A percentile compares a stretch with the other conserved stretches of the same genome.
phyloP scores from a whole-genome alignment of 1,140 invertebrate genomes.

The Plectrocnemia conspersa region DNA sequence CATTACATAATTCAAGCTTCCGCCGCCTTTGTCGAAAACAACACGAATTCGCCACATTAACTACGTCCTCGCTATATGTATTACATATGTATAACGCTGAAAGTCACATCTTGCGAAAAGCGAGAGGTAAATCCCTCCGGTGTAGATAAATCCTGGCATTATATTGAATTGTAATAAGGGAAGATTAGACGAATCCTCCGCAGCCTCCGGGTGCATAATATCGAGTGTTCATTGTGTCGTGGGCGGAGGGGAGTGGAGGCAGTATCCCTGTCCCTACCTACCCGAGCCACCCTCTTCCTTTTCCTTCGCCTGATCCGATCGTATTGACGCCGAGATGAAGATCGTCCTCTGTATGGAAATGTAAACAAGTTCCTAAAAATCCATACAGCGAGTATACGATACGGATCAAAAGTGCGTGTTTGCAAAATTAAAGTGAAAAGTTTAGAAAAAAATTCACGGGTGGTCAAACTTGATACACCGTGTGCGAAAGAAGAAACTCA shows the following conservation, averaged over 20 bases:
- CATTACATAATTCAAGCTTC: not conserved
- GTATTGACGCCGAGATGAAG: too few species aligned
- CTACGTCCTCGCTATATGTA: too few species aligned
- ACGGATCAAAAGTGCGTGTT: too few species aligned
- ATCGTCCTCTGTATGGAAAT: too few species aligned
- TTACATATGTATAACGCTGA: not conserved
- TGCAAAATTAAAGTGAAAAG: too few species aligned
- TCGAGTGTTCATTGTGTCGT: not conserved
- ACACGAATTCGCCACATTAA: not conserved
- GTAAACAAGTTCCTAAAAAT: too few species aligned
- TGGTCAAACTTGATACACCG: too few species aligned
- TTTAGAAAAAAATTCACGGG: too few species aligned
- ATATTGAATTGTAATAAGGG: not conserved
- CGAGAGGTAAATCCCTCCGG: constrained; percentile 1
- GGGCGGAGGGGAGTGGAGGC: not conserved
- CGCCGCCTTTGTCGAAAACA: not conserved
- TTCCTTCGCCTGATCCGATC: not conserved
- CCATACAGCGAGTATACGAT: too few species aligned
- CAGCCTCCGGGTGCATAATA: not conserved
- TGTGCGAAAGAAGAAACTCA: too few species aligned
- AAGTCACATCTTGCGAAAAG: not conserved
- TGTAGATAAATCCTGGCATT: not conserved
- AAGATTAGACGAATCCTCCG: constrained; percentile 5
- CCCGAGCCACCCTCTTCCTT: not conserved
- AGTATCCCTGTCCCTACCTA: too few species aligned